Evolutionary conservation across 2,113 vertebrate species (phyloP).

Genomic region (Gobio gobio): DNA sequence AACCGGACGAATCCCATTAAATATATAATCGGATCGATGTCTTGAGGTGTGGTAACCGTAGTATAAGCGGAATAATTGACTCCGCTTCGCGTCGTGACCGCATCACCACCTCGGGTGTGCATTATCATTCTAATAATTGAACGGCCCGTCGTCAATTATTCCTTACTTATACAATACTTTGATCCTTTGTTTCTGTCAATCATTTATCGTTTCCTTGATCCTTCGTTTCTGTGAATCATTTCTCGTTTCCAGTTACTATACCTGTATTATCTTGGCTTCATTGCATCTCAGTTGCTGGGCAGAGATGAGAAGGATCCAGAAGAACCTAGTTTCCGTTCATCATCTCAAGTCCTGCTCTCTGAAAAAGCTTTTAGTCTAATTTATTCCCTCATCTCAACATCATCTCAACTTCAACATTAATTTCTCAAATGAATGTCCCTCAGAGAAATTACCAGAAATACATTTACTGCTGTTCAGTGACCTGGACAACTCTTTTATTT

Average conservation of each 20-base stretch:
- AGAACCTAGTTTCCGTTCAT: background rate
- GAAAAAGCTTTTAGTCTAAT: slow-evolving; percentile 49
- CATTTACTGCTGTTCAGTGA: slow-evolving; percentile 43
- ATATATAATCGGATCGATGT: no score
- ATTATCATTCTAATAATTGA: no score
- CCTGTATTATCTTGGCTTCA: background rate
- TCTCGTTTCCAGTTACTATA: background rate
- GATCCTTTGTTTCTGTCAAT: background rate
- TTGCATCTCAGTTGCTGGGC: slow-evolving; percentile 16
- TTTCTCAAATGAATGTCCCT: slow-evolving; percentile 38
- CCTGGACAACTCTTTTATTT: background rate
- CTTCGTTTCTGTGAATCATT: background rate
- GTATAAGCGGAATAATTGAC: no score
- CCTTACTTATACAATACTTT: background rate
- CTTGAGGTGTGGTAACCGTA: no score
- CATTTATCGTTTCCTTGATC: background rate
- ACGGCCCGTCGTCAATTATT: no score
- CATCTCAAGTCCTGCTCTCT: slow-evolving; percentile 11
- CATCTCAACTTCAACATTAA: slow-evolving; percentile 21
- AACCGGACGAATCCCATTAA: no score
- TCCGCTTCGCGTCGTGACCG: no score
- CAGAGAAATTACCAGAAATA: slow-evolving; percentile 10
- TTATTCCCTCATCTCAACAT: slow-evolving; percentile 20
- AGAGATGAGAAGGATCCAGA: slow-evolving; percentile 10
- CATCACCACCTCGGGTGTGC: no score